phyloP scores from a whole-genome alignment of 2,113 vertebrate genomes.

The Caretta caretta region DNA sequence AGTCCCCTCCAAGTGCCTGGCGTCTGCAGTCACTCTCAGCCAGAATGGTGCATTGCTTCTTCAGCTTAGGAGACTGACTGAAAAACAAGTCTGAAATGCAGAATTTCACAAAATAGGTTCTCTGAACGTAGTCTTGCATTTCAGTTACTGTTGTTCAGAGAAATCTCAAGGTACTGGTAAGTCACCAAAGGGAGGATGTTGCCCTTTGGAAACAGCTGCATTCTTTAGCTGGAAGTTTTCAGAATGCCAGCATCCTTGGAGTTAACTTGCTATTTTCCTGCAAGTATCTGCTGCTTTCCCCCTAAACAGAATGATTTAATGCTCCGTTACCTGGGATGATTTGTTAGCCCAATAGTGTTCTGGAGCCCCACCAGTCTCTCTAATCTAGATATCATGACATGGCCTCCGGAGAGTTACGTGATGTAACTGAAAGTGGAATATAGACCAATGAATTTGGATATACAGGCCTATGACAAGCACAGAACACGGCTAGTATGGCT shows the following conservation, averaged over 20 bases:
- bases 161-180: conserved; percentile 34
- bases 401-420: neutral
- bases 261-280: conserved; percentile 70
- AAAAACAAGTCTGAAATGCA: conserved; percentile 19
- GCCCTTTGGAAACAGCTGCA: conserved; percentile 42
- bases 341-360: conserved; percentile 49
- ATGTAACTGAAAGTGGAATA: neutral
- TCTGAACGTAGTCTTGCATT: conserved; percentile 43
- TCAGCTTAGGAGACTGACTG: conserved; percentile 11
- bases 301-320: conserved; percentile 59
- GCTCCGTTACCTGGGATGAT: conserved; percentile 52
- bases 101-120: conserved; percentile 21
- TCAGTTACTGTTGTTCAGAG: conserved; percentile 14
- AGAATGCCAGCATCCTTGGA: conserved; percentile 51
- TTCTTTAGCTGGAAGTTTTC: conserved; percentile 52
- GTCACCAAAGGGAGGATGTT: conserved; percentile 55
- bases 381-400: conserved; percentile 13
- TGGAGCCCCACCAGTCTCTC: conserved; percentile 29
- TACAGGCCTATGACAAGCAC: neutral
- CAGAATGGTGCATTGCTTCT: neutral
- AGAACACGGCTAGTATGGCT: neutral
- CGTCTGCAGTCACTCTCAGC: neutral
- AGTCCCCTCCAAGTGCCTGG: neutral
- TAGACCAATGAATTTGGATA: neutral
- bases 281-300: conserved; percentile 63